Evolutionary conservation across 92 coral and sea anemone genomes (phyloP).

Genomic region (Epizoanthus fatuus): DNA sequence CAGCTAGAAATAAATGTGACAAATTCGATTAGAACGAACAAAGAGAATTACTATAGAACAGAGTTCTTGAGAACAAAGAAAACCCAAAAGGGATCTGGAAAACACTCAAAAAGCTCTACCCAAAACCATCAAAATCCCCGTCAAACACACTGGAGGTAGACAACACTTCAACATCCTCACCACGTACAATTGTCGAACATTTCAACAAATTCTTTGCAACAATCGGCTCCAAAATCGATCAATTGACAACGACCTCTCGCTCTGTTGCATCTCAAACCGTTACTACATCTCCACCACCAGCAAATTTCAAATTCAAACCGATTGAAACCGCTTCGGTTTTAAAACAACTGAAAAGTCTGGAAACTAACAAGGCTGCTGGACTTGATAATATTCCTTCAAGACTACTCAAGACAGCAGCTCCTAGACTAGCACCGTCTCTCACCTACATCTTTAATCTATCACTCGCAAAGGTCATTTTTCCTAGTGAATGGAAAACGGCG

Average conservation of each 20-base stretch:
- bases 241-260: not conserved
- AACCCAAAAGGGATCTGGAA: not conserved
- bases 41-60: not conserved
- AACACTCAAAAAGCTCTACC: not conserved
- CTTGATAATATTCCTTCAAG: conserved; percentile 20
- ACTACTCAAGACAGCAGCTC: conserved; percentile 7
- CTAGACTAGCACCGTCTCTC: conserved; percentile 16
- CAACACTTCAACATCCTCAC: too few relatives aligned
- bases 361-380: conserved; percentile 14
- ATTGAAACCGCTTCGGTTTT: conserved; percentile 4
- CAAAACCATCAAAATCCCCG: not conserved
- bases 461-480: conserved; percentile 41
- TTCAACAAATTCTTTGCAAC: conserved; percentile 37
- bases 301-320: conserved; percentile 1
- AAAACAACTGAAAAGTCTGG: not conserved
- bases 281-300: not conserved
- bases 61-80: not conserved
- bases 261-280: too few relatives aligned
- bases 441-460: conserved; percentile 15
- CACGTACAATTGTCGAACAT: too few relatives aligned
- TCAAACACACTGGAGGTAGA: not conserved
- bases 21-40: not conserved
- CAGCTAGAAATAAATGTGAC: conserved; percentile 62
- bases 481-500: conserved; percentile 57
- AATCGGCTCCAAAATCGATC: conserved; percentile 55